phyloP scores from a whole-genome alignment of 2,888 invertebrate genomes.

The Ochlodes sylvanus region DNA sequence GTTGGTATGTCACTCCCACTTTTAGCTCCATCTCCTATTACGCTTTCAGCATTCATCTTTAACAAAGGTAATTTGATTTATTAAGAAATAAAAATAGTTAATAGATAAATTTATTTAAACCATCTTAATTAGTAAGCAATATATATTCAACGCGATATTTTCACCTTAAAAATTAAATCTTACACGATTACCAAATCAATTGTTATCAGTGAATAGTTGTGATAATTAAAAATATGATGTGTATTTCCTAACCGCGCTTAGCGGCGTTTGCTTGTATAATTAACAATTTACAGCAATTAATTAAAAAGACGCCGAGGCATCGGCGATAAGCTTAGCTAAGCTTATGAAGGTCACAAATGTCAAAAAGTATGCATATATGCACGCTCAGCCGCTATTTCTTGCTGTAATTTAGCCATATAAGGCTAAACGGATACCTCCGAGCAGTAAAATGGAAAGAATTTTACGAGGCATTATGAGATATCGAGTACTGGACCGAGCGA shows the following conservation, averaged over 20 bases:
- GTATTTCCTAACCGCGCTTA: constrained; percentile 30
- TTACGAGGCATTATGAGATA: constrained; percentile 96
- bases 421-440: constrained; percentile 32
- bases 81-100: background rate
- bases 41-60: constrained; percentile 67
- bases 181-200: background rate
- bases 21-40: constrained; percentile 66
- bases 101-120: constrained; percentile 4
- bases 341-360: constrained; percentile 77
- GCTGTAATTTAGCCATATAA: constrained; percentile 36
- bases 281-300: constrained; percentile 22
- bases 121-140: background rate
- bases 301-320: constrained; percentile 19
- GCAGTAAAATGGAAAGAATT: constrained; percentile 91
- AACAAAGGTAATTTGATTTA: constrained; percentile 11
- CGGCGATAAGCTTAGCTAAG: constrained; percentile 64
- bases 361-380: constrained; percentile 54
- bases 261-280: constrained; percentile 31
- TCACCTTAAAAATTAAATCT: background rate
- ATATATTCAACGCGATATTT: background rate
- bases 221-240: constrained; percentile 23
- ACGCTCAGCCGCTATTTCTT: constrained; percentile 33
- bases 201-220: constrained; percentile 17
- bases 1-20: constrained; percentile 52
- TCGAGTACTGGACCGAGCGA: constrained; percentile 90